Base-by-base conservation (phyloP, 2,888 invertebrate species). In the Podotricha telesiphe region DNA sequence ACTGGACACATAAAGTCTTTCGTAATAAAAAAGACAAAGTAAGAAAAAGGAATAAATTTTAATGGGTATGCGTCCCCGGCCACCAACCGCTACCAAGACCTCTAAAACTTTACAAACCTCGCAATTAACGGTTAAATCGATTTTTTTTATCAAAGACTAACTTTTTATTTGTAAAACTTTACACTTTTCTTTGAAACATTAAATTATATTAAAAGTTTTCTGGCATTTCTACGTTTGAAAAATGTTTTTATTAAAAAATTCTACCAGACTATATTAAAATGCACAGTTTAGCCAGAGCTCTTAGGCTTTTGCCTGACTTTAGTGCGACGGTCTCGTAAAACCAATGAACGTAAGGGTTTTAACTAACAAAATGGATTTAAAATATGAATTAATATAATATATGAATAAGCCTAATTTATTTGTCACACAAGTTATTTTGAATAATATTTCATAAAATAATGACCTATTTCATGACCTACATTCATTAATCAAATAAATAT, bases 141-240 rank as follows among this genome's bases (percentile, higher is more conserved):
- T 34, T 28, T 34, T 66, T 61, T 51, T 48, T 58, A 47, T 28
- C 28, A 42, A 45, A 61, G 17, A 51, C 40, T 42, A 42, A 51
- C 37, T 62, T 67, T 62, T 55, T 37, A 67, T 67, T 67, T 62
- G 22, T 67, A 62, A 22, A 61, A 67, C 62, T 53, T 62, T 47
- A 45, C 13, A 17, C 45, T 61, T 53, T 45, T 53, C 45, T 59
- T 42, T 59, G 42, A 45, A 28, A 45, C 6, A 17, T 59, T n/a
- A 7, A 17, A 45, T 59, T 59, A 45, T 22, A 45, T 17, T 17
- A 28, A 45, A 59, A 59, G 22, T 45, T 45, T 59, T 11, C 19
- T 5, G 17, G 8, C 22, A 17, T 59, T 59, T 45, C 45, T 45
- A 59, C 59, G 7, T 45, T 59, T 59, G 0, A 45, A 20, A 22